Evolutionary conservation across 2,888 invertebrate genomes (phyloP), one percentile per base, ranked within the genome.

Genomic region (Drosophila multiciliata): DNA sequence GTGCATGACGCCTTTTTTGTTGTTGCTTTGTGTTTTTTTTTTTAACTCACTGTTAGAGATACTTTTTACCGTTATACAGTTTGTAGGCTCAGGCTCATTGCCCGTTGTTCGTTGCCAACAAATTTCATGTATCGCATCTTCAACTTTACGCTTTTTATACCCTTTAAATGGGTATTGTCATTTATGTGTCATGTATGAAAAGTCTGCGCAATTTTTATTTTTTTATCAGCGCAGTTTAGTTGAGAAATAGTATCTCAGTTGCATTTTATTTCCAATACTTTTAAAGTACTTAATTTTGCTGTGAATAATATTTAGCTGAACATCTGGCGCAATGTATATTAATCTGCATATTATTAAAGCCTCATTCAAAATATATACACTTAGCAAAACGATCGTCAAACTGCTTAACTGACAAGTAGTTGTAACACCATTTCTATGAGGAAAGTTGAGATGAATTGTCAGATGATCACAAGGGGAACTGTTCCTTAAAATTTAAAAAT

Each of bases 81-180:
- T 70, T 58, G 80, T 78, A 78, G 76, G 77, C 80, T 65, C 48
- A 49, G 55, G 23, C 45, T 4, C 45, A 45, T 55, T 55, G 17
- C 15, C 42, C 55, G 45, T 40, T 38, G 62, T 77, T 61, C 2
- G 23, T 12, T 36, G 26, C 55, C 38, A 74, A 64, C 75, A 80
- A 77, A 77, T 77, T 58, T 73, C 78, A 77, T 66, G 73, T 73
- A 77, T 64, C 68, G 73, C 78, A 53, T 64, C 64, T 45, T 66
- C 50, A 59, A 42, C 59, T 65, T 35, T n/a, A 42, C 32, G 12
- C 23, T 23, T 52, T 57, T 55, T 54, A 29, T 48, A 40, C 55
- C 12, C 55, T 38, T 26, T 9, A 11, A 36, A 26, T 12, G 26
- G 23, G 17, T 23, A 53, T 17, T 53, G 42, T 1, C 12, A 3